Evolutionary conservation across 2,888 invertebrate species (phyloP).

Genomic region (Noctuana brunneofusca): DNA sequence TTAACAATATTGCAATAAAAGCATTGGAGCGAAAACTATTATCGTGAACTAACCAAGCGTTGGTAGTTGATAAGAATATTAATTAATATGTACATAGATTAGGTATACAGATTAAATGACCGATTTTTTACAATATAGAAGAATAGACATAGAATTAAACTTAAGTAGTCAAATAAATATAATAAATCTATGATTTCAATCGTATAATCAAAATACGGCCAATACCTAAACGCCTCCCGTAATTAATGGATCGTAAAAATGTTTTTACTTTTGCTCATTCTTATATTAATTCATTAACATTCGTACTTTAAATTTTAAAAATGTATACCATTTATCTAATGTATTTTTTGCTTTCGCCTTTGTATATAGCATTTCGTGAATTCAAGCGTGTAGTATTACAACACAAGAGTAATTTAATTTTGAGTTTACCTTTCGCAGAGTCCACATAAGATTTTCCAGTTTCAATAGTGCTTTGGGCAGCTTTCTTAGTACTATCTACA

Average conservation of each 20-base stretch:
- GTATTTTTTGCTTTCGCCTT: too few species aligned
- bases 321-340: too few species aligned
- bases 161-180: not conserved
- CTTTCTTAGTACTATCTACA: constrained; percentile 72
- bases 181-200: too few species aligned
- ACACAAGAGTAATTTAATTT: not conserved
- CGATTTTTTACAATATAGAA: too few species aligned
- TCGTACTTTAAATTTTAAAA: too few species aligned
- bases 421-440: constrained; percentile 63
- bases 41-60: constrained; percentile 1
- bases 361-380: too few species aligned
- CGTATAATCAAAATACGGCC: too few species aligned
- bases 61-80: not conserved
- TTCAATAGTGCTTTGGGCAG: constrained; percentile 66
- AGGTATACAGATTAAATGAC: not conserved
- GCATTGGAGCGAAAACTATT: not conserved
- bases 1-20: not conserved
- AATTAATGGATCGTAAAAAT: too few species aligned
- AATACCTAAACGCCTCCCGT: too few species aligned
- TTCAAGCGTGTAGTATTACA: too few species aligned
- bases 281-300: too few species aligned
- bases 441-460: constrained; percentile 61
- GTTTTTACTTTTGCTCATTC: too few species aligned
- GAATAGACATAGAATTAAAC: not conserved
- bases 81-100: not conserved